Base-by-base conservation (phyloP, 1,140 invertebrate genomes). In the Rhyzopertha dominica region DNA sequence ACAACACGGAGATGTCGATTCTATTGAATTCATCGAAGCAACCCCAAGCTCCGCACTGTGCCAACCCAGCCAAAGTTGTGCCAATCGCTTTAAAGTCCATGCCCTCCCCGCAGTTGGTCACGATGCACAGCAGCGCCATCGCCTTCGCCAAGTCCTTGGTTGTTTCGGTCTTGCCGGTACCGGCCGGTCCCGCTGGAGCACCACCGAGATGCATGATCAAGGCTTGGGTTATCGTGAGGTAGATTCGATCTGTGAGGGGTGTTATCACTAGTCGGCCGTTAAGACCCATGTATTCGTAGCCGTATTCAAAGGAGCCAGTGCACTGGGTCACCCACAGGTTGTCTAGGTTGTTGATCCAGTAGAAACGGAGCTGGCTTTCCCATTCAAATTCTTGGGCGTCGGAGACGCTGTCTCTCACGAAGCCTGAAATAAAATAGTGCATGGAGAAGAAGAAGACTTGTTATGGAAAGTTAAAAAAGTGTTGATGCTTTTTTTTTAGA, bases 11-110 rank as follows among this genome's bases (percentile, higher is more conserved):
- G 1, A 90, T 80, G 44, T 94, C 87, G 47, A 95, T 92, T 17
- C 88, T 72, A 68, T 95, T 93, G 65, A 95, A 94, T 65, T 94
- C 89, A 51, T 95, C 90, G 61, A 94, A 95, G 62, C 90, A 88
- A 1, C 85, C 86, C 86, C 86, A 90, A 7, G 89, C 89, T 0
- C 88, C 88, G 60, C 84, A 87, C 42, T 81, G 78, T 3, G 71
- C 73, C 18, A 81, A 47, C 7, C 90, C 91, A 1, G 82, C 79
- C 10, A 93, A 72, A 46, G 87, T 91, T 56, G 87, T 90, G 0
- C 87, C 87, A 22, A 95, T 85, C 0, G 88, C 84, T 24, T 80
- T 72, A 60, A 82, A 92, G 68, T 95, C 89, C 87, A 94, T 92
- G 10, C 86, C 86, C 70, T 94, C 89, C 1, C 87, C 87, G 66